Evolutionary conservation across 2,797 vertebrate genomes (phyloP).

Genomic region (Gymnothorax javanicus): DNA sequence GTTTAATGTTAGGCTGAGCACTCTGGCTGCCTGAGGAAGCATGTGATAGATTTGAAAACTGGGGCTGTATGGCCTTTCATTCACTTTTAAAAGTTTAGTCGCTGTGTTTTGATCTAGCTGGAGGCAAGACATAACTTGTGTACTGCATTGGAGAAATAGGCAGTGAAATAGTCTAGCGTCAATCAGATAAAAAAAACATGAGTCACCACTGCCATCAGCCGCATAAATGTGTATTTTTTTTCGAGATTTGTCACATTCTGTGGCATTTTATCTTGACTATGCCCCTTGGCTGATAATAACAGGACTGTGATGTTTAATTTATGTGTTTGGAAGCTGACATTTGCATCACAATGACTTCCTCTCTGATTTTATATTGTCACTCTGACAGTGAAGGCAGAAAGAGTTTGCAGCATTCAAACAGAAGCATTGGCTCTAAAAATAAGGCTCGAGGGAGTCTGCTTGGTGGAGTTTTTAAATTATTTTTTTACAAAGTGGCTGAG

Average conservation of each 20-base stretch:
- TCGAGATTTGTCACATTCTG: background rate
- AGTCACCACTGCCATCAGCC: background rate
- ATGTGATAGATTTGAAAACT: background rate
- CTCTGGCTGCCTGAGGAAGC: background rate
- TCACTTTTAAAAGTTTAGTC: background rate
- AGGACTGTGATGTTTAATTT: background rate
- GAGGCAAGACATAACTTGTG: background rate
- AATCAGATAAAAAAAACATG: background rate
- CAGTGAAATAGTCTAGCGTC: background rate
- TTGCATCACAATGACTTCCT: background rate
- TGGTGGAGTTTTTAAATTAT: background rate
- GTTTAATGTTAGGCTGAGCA: background rate
- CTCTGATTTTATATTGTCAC: background rate
- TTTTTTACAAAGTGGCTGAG: background rate
- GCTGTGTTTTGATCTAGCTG: background rate
- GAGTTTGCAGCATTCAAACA: background rate
- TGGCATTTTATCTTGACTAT: background rate
- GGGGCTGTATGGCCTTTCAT: background rate
- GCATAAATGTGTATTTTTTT: background rate
- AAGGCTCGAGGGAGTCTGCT: background rate
- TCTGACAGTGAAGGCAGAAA: background rate
- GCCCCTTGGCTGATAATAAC: background rate
- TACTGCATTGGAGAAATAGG: background rate
- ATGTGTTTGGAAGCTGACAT: background rate
- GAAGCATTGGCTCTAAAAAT: background rate